Evolutionary conservation across 2,113 vertebrate species (phyloP), one percentile per base, ranked within the genome.

Genomic region (Corythoichthys haematopterus): DNA sequence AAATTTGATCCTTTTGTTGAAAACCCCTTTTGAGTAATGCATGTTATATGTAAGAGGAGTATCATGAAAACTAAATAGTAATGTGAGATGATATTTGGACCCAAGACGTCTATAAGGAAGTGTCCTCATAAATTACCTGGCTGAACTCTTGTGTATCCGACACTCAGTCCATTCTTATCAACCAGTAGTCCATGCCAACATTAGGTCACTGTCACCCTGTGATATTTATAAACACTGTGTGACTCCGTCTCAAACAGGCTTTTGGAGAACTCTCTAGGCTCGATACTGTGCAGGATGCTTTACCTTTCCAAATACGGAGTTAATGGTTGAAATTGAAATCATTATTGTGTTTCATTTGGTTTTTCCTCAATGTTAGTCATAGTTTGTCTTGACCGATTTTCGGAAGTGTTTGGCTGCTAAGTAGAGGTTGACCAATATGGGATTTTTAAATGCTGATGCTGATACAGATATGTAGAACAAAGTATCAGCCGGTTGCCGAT

Each of bases 161-260:
- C 14, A 16, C 71, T 47, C 47, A 60, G 14, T 35, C 20, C 4
- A 6, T 62, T 64, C 37, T 52, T 62, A 28, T 66, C 51, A 68
- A 20, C 53, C 2, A 15, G 37, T 16, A 55, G 64, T 64, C 51
- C 51, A 37, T 70, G 62, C 28, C 65, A 63, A 28, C 52, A 52
- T 66, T 63, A 75, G 58, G 70, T 77, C 20, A 46, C 70, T 35
- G 67, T 58, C 62, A 62, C 16, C 59, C 51, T 52, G 20, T 62
- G 48, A 71, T 70, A 66, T 74, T 72, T 71, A 47, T 57, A 64
- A 50, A 63, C 63, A 2, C 28, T 53, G 12, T 74, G 62, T 66
- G 46, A 64, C 61, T 72, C 63, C 64, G 40, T 60, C 82, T 71
- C 70, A 81, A 84, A 78, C 66, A 81, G 71, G 63, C 47, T 20